Base-by-base conservation (phyloP, 2,113 vertebrate genomes). In the Mystacornis crossleyi region DNA sequence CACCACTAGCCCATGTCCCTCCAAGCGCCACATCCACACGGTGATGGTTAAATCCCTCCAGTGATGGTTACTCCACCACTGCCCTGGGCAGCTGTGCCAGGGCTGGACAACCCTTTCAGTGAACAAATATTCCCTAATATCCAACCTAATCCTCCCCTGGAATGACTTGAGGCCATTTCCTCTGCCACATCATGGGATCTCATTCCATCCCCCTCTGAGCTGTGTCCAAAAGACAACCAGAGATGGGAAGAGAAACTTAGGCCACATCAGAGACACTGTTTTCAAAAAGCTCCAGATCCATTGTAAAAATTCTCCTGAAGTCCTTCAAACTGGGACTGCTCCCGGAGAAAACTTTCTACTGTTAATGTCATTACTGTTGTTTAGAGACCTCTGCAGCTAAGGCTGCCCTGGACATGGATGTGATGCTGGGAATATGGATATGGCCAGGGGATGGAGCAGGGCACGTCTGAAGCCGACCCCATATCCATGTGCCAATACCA, bases 401-500 rank as follows among this genome's bases (percentile, higher is more conserved):
- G 43, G 42, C 81, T 71, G 58, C 53, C 54, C 54, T 21, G 10
- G 40, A 17, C 47, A 6, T 0, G 7, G 60, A 18, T 12, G 67
- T 21, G 80, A 36, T 20, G 7, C 45, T 58, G 47, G 48, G 31
- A 45, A 66, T 12, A 18, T 0, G 3, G 55, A 43, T 28, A 8
- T 1, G 1, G 55, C 33, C 34, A 15, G n/a, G 51, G 69, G 7
- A 66, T 1, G 2, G 42, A 66, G 60, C 23, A 26, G 86, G 57
- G 9, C 21, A 21, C 0, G 0, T 53, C 47, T 65, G 51, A 7
- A 33, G n/a, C 26, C 60, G 65, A n/a, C 26, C 66, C 38, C 3
- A 3, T 4, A 1, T 10, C 72, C 45, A 3, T 0, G 2, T 31
- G 8, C 58, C 2, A 2, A 1, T 33, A 43, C 64, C 58, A 26